phyloP scores from a whole-genome alignment of 2,888 invertebrate species.

The Mesodorylaimus sp. region DNA sequence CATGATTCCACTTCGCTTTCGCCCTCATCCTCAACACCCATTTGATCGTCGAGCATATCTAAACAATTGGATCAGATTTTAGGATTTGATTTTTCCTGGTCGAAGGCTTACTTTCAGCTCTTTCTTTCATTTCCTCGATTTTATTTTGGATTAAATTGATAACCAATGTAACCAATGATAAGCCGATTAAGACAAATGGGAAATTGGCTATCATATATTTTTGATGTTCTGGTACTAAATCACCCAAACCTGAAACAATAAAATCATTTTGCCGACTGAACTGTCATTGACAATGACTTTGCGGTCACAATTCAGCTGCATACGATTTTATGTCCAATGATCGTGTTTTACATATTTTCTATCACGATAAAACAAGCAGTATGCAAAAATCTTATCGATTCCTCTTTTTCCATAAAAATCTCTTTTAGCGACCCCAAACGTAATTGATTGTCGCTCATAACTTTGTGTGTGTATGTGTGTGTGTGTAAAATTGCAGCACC shows the following conservation, averaged over 20 bases:
- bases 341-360: too few species aligned
- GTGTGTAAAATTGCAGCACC: too few species aligned
- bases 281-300: too few species aligned
- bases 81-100: background rate
- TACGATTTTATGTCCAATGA: background rate
- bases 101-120: background rate
- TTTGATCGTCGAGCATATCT: constrained; percentile 5
- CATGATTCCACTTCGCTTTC: background rate
- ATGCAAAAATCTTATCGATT: too few species aligned
- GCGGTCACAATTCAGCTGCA: too few species aligned
- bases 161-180: constrained; percentile 83
- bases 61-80: background rate
- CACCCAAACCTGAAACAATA: constrained; percentile 23
- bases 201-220: constrained; percentile 71
- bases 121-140: constrained; percentile 4
- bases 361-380: too few species aligned
- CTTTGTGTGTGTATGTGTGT: too few species aligned
- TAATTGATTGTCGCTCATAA: too few species aligned
- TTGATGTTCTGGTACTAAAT: constrained; percentile 45
- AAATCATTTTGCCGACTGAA: background rate
- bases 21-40: background rate
- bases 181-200: constrained; percentile 70
- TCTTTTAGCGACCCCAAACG: too few species aligned
- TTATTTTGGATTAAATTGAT: constrained; percentile 64
- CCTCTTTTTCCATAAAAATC: too few species aligned